Conservation (phyloP, 2,797 vertebrate species). For the Numenius phaeopus region DNA sequence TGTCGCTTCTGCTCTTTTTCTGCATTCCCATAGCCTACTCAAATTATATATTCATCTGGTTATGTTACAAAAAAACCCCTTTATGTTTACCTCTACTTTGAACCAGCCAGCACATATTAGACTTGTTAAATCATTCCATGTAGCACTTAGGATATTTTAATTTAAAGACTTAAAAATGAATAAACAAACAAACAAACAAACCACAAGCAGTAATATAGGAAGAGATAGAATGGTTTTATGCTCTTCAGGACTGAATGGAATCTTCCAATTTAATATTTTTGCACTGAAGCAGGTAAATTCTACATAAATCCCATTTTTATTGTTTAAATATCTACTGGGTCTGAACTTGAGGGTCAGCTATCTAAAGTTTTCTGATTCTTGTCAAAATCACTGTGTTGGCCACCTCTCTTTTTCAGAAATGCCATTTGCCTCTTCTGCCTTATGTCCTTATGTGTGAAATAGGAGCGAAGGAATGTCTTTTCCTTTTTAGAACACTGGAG, state of each 20-base stretch:
- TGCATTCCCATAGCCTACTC: neutral
- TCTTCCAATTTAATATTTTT: neutral
- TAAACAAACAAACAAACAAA: neutral
- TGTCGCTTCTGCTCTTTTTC: neutral
- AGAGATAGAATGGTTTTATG: neutral
- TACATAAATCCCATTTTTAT: neutral
- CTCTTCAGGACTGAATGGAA: neutral
- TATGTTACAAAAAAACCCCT: neutral
- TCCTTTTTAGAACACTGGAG: neutral
- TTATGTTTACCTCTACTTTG: neutral
- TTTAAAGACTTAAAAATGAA: neutral
- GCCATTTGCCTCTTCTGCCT: neutral
- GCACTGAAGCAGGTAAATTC: neutral
- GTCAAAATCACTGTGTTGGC: neutral
- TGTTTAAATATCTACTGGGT: neutral
- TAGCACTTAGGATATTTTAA: neutral
- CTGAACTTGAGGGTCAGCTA: neutral
- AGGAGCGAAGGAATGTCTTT: neutral
- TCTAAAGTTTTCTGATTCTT: neutral
- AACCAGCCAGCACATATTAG: neutral
- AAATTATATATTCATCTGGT: neutral
- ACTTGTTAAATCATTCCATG: neutral
- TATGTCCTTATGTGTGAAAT: fast-evolving
- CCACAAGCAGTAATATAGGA: neutral
- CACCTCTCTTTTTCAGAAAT: neutral